phyloP scores from a whole-genome alignment of 2,888 invertebrate species.

The Monopis laevigella region DNA sequence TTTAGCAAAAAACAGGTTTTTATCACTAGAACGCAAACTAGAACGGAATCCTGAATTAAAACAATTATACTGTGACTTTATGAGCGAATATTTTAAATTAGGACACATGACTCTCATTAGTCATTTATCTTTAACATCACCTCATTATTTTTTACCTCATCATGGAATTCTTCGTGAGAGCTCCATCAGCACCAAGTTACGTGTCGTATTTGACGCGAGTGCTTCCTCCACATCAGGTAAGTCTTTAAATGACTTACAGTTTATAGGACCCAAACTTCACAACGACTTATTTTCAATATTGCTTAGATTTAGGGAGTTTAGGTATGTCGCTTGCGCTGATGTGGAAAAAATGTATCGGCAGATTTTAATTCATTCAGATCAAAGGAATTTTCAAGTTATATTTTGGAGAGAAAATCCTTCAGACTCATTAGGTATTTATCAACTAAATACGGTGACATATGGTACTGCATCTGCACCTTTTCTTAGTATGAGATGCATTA shows the following conservation, averaged over 20 bases:
- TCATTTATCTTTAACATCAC: slow-evolving; percentile 7
- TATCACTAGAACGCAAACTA: slow-evolving; percentile 17
- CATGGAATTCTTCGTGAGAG: slow-evolving; percentile 17
- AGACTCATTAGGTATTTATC: slow-evolving; percentile 21
- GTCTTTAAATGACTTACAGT: slow-evolving; percentile 23
- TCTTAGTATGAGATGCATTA: slow-evolving; percentile 24
- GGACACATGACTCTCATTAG: slow-evolving; percentile 18
- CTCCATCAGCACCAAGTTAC: slow-evolving; percentile 18
- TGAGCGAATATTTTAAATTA: slow-evolving; percentile 15
- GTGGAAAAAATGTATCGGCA: slow-evolving; percentile 28
- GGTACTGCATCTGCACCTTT: slow-evolving; percentile 27
- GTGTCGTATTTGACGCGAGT: slow-evolving; percentile 20
- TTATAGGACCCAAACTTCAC: slow-evolving; percentile 23
- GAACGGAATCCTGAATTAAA: slow-evolving; percentile 14
- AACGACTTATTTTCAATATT: slow-evolving; percentile 25
- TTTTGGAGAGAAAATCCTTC: slow-evolving; percentile 25
- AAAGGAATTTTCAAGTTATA: slow-evolving; percentile 26
- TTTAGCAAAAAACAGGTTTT: slow-evolving; percentile 17
- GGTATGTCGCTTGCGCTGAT: slow-evolving; percentile 24
- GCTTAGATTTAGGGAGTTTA: slow-evolving; percentile 21
- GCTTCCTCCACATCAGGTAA: slow-evolving; percentile 16
- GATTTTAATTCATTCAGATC: slow-evolving; percentile 21
- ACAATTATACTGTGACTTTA: slow-evolving; percentile 18
- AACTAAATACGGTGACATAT: slow-evolving; percentile 25
- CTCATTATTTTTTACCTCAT: slow-evolving; percentile 19